Evolutionary conservation across 1,140 invertebrate genomes (phyloP).

Genomic region (Temnothorax longispinosus): DNA sequence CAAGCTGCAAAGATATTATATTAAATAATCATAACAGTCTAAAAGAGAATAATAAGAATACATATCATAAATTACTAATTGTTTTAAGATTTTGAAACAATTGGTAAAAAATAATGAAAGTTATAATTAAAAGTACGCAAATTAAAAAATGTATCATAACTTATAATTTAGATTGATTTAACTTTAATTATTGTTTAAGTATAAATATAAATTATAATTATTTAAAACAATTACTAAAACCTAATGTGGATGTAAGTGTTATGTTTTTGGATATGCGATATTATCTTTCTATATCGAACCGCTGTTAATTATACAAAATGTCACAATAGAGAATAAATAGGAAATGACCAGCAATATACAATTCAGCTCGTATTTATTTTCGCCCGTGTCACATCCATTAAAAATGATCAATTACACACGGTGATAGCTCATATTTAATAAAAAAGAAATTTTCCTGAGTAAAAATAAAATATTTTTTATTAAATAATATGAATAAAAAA

Average conservation of each 20-base stretch:
- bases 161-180: no score
- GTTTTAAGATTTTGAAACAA: no score
- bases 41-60: background rate
- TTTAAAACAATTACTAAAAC: background rate
- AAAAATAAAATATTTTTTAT: background rate
- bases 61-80: background rate
- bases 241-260: background rate
- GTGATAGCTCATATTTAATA: background rate
- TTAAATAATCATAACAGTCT: background rate
- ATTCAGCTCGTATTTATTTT: constrained; percentile 25
- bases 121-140: no score
- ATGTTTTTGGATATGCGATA: background rate
- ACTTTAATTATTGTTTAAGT: no score
- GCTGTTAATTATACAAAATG: background rate
- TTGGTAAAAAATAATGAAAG: no score
- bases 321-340: background rate
- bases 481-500: constrained; percentile 3
- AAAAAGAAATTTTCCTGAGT: background rate
- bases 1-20: background rate
- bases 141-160: no score
- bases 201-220: no score
- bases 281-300: background rate
- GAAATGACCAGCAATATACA: constrained; percentile 12
- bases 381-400: background rate
- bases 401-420: constrained; percentile 11